A percentile compares a stretch with the other conserved stretches of the same genome.
phyloP scores from a whole-genome alignment of 2,797 vertebrate genomes.

The Crenuchus spilurus region DNA sequence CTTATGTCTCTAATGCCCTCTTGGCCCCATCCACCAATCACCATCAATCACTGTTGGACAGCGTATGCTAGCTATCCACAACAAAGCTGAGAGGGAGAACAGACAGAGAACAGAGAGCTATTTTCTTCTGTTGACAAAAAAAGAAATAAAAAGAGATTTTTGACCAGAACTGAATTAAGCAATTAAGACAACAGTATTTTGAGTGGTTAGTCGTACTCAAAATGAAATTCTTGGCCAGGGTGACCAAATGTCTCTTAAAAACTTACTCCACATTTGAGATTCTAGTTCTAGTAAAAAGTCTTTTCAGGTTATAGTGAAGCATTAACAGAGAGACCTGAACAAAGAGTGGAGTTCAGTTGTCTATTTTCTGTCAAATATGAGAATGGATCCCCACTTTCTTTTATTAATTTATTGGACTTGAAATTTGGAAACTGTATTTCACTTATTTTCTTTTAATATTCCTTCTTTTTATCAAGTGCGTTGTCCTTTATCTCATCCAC shows the following conservation, averaged over 20 bases:
- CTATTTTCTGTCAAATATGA: too few species aligned
- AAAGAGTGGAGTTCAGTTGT: too few species aligned
- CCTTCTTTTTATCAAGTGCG: too few species aligned
- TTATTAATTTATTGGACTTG: too few species aligned
- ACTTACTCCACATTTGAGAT: too few species aligned
- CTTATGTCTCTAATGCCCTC: slow-evolving; percentile 1
- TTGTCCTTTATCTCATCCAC: too few species aligned
- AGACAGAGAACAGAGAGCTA: not conserved
- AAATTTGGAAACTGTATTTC: too few species aligned
- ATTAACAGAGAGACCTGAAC: too few species aligned
- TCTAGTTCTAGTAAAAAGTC: too few species aligned
- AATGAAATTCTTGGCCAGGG: not conserved
- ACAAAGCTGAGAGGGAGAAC: not conserved
- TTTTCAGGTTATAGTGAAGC: too few species aligned
- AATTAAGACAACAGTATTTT: not conserved
- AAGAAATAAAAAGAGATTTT: not conserved
- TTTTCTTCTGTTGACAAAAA: not conserved
- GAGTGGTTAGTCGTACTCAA: not conserved
- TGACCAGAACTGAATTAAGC: not conserved
- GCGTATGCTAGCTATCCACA: not conserved
- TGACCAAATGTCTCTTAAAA: not conserved
- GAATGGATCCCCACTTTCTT: too few species aligned
- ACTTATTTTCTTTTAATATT: too few species aligned
- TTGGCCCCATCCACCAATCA: slow-evolving; percentile 9
- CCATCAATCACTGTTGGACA: slow-evolving; percentile 20